Conservation (phyloP, 2,888 invertebrate species). For the Trichopoda pennipes region DNA sequence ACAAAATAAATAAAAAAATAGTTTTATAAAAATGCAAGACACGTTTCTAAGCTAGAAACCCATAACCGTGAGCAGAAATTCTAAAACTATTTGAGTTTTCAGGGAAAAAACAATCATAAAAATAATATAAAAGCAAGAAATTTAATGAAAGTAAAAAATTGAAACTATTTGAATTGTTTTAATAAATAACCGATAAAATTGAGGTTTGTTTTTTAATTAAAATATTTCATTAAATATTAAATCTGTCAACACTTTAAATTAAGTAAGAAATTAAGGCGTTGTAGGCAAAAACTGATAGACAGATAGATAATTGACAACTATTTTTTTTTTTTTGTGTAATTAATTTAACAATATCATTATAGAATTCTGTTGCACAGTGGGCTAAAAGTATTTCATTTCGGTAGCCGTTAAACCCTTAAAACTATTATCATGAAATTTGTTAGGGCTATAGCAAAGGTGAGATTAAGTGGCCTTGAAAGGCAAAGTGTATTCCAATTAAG, state of each 20-base stretch:
- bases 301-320: not conserved
- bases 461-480: no score
- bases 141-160: conserved; percentile 22
- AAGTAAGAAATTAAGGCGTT: conserved; percentile 33
- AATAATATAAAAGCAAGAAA: conserved; percentile 20
- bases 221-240: conserved; percentile 30
- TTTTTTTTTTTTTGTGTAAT: not conserved
- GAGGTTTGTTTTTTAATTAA: conserved; percentile 48
- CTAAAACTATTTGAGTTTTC: conserved; percentile 42
- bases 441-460: no score
- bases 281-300: not conserved
- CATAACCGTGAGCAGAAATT: conserved; percentile 68
- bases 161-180: conserved; percentile 18
- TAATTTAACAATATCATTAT: not conserved
- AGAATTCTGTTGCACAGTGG: not conserved
- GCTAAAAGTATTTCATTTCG: no score
- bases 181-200: conserved; percentile 28
- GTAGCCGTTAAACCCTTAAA: no score
- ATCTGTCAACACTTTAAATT: conserved; percentile 7
- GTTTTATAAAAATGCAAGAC: conserved; percentile 48
- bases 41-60: conserved; percentile 67
- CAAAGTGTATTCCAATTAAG: no score
- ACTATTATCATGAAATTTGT: no score
- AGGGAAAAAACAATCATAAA: not conserved
- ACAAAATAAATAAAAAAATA: not conserved